Evolutionary conservation across 2,888 invertebrate species (phyloP).

Genomic region (Conomelus anceps): DNA sequence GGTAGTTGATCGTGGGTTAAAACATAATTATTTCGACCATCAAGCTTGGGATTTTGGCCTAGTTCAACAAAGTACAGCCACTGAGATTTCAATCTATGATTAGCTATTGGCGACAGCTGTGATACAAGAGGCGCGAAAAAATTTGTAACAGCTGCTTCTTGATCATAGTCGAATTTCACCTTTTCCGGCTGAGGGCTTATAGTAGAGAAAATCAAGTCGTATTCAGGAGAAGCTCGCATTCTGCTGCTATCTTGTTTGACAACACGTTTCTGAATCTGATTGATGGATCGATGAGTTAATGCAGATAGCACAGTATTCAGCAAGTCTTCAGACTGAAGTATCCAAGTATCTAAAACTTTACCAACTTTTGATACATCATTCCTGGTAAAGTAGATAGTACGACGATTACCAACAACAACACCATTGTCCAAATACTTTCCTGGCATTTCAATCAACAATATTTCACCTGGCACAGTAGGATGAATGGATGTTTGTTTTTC

Average conservation of each 20-base stretch:
- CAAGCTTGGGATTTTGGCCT: constrained; percentile 62
- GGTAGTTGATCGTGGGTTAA: constrained; percentile 66
- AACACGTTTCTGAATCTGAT: neutral
- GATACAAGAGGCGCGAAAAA: constrained; percentile 71
- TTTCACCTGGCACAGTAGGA: constrained; percentile 17
- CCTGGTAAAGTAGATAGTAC: constrained; percentile 24
- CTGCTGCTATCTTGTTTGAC: constrained; percentile 39
- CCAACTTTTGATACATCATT: constrained; percentile 14
- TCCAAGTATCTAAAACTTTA: constrained; percentile 13
- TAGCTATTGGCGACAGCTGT: constrained; percentile 61
- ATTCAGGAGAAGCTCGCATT: constrained; percentile 54
- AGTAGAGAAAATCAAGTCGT: constrained; percentile 74
- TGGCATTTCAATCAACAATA: constrained; percentile 16
- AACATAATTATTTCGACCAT: constrained; percentile 51
- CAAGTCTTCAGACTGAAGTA: constrained; percentile 14
- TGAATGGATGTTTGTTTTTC: constrained; percentile 8
- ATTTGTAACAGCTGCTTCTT: constrained; percentile 61
- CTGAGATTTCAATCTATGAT: constrained; percentile 80
- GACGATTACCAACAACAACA: constrained; percentile 19
- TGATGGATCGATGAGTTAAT: neutral
- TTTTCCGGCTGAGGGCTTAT: constrained; percentile 74
- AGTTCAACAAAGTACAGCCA: constrained; percentile 77
- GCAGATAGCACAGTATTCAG: constrained; percentile 15
- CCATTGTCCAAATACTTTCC: neutral
- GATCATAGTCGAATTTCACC: constrained; percentile 60